Evolutionary conservation across 2,113 vertebrate species (phyloP), one percentile per base, ranked within the genome.

Genomic region (Sigmodon hispidus): DNA sequence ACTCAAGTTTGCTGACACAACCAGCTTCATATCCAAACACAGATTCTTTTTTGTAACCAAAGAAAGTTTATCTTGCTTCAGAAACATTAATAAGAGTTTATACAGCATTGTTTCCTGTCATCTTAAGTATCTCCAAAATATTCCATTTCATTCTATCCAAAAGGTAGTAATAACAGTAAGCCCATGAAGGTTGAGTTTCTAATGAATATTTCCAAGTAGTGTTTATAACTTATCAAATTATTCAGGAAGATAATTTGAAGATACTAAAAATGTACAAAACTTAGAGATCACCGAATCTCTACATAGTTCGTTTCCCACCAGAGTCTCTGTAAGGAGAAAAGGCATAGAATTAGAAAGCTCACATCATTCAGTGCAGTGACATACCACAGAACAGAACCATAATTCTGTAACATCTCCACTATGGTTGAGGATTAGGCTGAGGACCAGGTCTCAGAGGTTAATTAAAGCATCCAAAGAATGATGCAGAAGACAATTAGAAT

Each of bases 381-480:
- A 92, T 43, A 31, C 29, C 26, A 7, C 43, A 85, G 76, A 88
- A 69, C 13, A 77, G 81, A 85, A 86, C 57, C 86, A 3, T 76
- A 95, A 94, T 76, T 97, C 96, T 94, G 48, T 26, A 70, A 1
- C 3, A 88, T 48, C 40, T 87, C 29, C 0, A 55, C 93, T 83
- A 15, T 22, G 10, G 65, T 24, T 69, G 94, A 83, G 77, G 89
- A 86, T 84, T 29, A 34, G 65, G n/a, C 87, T 93, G 43, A 92
- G 91, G 86, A 94, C 36, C 59, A 1, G 87, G 96, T 96, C 79
- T 84, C 40, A 55, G 65, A 95, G 92, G 97, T 98, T 98, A 98
- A 98, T 98, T 97, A 97, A 98, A 98, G 83, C 65, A 85, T 93
- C 96, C 91, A 50, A 69, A 93, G 84, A 86, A 92, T 77, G 70